phyloP scores from a whole-genome alignment of 2,888 invertebrate genomes.

The Parthenolecanium corni region DNA sequence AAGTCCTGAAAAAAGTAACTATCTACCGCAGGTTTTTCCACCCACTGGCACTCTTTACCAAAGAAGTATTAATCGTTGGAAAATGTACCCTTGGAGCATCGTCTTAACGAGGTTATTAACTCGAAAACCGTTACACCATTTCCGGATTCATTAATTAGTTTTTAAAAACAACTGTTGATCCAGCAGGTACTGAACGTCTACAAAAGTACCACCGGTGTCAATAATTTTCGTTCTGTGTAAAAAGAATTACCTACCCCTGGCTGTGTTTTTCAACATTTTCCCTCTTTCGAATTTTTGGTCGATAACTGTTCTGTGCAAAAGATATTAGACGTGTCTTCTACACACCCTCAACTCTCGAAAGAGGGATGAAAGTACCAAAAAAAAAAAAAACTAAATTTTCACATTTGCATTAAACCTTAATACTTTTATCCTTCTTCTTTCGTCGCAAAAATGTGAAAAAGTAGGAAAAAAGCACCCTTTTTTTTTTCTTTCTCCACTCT shows the following conservation, averaged over 20 bases:
- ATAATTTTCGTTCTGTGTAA: too few species aligned
- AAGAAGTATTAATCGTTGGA: too few species aligned
- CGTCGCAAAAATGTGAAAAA: background rate
- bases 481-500: slow-evolving; percentile 2
- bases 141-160: too few species aligned
- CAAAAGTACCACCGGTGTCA: too few species aligned
- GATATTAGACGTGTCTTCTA: slow-evolving; percentile 21
- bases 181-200: too few species aligned
- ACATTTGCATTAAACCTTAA: slow-evolving; percentile 28
- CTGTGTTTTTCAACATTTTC: background rate
- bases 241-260: slow-evolving; percentile 2
- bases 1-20: too few species aligned
- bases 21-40: too few species aligned
- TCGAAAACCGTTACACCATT: too few species aligned
- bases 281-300: background rate
- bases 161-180: too few species aligned
- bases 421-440: slow-evolving; percentile 27
- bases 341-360: slow-evolving; percentile 12
- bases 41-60: too few species aligned
- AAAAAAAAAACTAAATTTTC: slow-evolving; percentile 26
- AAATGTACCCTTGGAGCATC: too few species aligned
- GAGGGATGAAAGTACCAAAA: background rate
- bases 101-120: too few species aligned
- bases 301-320: slow-evolving; percentile 1
- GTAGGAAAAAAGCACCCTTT: background rate